Base-by-base conservation (phyloP, 2,888 invertebrate genomes). In the Sthenelais limicola region DNA sequence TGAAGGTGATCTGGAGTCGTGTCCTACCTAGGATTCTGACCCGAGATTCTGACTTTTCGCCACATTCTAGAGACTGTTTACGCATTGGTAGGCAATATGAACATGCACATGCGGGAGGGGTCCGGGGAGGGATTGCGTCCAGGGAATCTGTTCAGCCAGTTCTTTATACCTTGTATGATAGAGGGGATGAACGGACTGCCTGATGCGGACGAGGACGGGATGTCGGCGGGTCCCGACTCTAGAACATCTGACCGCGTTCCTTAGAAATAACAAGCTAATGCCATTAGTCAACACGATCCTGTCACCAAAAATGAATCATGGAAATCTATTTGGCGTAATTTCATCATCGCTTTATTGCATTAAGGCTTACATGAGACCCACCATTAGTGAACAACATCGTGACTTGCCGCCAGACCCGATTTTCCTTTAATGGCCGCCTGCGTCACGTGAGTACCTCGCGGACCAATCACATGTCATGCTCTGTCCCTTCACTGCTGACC, bases 241-340 rank as follows among this genome's bases (percentile, higher is more conserved):
- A 9, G 15, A 9, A 9, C 43, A 43, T 9, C 49, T 30, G 26
- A 52, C 52, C 26, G 52, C 52, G 56, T 28, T 56, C 33, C 56
- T 62, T 62, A 38, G 62, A 62, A 62, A 62, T 62, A 62, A 62
- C 62, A 62, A 24, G 62, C 38, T 62, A 62, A 62, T 62, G 62
- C 62, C 62, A 62, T 62, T 62, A 62, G 62, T 62, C 62, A 62
- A 62, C 62, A 38, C 62, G 62, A 62, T 62, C 62, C 62, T 21
- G 62, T 38, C 62, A 62, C 62, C 62, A 62, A 62, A 62, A 62
- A 62, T 62, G 62, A 62, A 62, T 62, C 62, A 62, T 62, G 62
- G 62, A 62, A 62, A 62, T 62, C 62, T 62, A 62, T 62, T 62
- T 62, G 62, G 62, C 62, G 62, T 62, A 62, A 62, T 62, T 62